These are phyloP conservation scores for Eudorcas thomsonii DNA, from an alignment of 2,113 vertebrate species.

Conservation along the genomic window DNA sequence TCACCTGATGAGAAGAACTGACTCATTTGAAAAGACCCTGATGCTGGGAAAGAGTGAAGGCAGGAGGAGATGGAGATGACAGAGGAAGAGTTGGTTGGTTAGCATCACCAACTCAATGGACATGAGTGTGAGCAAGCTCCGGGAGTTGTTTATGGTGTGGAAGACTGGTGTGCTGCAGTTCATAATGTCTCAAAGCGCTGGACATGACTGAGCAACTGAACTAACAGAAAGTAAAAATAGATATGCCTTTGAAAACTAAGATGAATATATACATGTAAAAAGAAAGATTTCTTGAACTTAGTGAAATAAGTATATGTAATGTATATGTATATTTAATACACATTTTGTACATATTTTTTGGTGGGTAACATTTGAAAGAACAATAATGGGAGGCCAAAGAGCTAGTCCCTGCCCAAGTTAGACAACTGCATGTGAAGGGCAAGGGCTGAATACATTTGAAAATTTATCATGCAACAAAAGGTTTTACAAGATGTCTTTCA, in stretches of 20 bases:
- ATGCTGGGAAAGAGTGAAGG: not conserved
- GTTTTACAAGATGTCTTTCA: not conserved
- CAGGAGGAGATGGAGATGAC: not conserved
- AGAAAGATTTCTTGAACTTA: not conserved
- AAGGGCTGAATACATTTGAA: not conserved
- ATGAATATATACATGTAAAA: not conserved
- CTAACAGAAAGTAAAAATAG: not conserved
- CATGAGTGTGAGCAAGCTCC: not conserved
- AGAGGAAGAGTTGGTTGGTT: not conserved
- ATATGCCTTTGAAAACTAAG: not conserved
- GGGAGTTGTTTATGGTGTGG: not conserved
- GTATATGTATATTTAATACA: not conserved
- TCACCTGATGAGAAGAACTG: not conserved
- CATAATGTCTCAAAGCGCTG: not conserved
- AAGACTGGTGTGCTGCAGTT: not conserved
- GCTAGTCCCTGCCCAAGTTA: not conserved
- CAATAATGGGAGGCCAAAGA: not conserved
- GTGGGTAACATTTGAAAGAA: not conserved
- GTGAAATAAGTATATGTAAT: not conserved
- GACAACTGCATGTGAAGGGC: not conserved
- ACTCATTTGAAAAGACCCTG: not conserved
- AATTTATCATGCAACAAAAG: not conserved
- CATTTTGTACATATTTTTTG: not conserved
- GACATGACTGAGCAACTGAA: not conserved
- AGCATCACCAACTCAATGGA: not conserved